Base-by-base conservation (phyloP, 2,113 vertebrate species). In the Syngnathus typhle region DNA sequence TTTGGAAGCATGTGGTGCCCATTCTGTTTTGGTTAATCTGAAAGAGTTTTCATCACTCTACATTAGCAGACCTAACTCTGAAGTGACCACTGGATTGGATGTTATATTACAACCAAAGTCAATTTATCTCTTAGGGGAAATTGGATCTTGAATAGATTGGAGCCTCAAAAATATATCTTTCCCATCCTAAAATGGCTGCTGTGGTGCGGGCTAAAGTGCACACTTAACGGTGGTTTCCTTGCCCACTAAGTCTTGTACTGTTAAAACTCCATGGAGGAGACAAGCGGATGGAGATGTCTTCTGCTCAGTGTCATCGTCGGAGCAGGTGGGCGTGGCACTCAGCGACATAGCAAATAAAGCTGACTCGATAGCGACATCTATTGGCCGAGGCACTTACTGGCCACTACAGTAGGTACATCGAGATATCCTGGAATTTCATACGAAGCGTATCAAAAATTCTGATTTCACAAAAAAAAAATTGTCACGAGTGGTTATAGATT, bases 271-370 rank as follows among this genome's bases (percentile, higher is more conserved):
- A 9, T 27, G n/a, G 19, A 44, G 21, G 38, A 21, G 10, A 32
- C 8, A 32, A 74, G 78, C 78, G 77, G 72, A 58, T 64, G 75
- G 66, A 79, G 68, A 66, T 63, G 82, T 84, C 79, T 80, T 84
- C 79, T 80, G 78, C 68, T 79, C 60, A n/a, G 39, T 58, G 64
- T 72, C 71, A 76, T 71, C 71, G 72, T 73, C n/a, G 15, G 55
- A 82, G 67, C 36, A 7, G 69, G 80, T 84, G 87, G 86, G 86
- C 82, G 88, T 86, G 85, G 86, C 78, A 82, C 65, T 67, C 19
- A 58, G 23, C 27, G 18, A 10, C 16, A 8, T 13, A 56, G 49
- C 37, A 75, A 68, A 1, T 61, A 74, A 46, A 71, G 39, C 18
- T 37, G 47, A 60, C 58, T 69, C 68, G 23, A 63, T 77, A 81